Conservation (phyloP, 2,113 vertebrate genomes). For the Laticauda laticaudata region DNA sequence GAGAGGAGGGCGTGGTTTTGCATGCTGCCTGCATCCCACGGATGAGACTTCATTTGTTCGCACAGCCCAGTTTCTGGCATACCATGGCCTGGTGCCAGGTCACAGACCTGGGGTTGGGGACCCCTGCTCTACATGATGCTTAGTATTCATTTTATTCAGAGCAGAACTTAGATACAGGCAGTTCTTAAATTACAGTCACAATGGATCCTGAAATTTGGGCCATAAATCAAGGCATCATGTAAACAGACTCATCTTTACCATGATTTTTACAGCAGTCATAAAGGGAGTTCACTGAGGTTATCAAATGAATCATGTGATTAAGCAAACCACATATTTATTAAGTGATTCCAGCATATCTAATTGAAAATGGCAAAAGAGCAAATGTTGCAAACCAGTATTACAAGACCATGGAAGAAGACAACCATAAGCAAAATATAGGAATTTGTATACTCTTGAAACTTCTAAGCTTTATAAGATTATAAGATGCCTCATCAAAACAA, state of each 20-base stretch:
- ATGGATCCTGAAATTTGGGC: background rate
- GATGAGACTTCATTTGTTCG: background rate
- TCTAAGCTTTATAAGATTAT: slow-evolving; percentile 74
- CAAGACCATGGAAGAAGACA: slow-evolving; percentile 63
- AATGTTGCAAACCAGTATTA: background rate
- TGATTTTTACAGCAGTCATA: background rate
- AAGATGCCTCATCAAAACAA: slow-evolving; percentile 83
- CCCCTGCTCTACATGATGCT: slow-evolving; percentile 57
- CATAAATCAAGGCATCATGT: background rate
- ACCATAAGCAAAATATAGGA: slow-evolving; percentile 79
- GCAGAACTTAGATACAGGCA: slow-evolving; percentile 78
- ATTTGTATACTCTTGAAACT: slow-evolving; percentile 81
- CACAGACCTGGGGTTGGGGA: background rate
- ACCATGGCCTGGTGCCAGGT: background rate
- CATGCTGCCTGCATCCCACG: background rate
- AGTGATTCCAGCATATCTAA: background rate
- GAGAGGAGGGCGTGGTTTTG: background rate
- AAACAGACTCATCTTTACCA: background rate
- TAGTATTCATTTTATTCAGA: slow-evolving; percentile 73
- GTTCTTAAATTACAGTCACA: slow-evolving; percentile 76
- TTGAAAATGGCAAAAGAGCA: background rate
- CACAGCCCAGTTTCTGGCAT: background rate
- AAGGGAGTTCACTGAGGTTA: background rate
- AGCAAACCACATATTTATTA: background rate
- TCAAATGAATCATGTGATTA: background rate